Evolutionary conservation across 2,797 vertebrate species (phyloP).

Genomic region (Enteromius afrohamiltoni): DNA sequence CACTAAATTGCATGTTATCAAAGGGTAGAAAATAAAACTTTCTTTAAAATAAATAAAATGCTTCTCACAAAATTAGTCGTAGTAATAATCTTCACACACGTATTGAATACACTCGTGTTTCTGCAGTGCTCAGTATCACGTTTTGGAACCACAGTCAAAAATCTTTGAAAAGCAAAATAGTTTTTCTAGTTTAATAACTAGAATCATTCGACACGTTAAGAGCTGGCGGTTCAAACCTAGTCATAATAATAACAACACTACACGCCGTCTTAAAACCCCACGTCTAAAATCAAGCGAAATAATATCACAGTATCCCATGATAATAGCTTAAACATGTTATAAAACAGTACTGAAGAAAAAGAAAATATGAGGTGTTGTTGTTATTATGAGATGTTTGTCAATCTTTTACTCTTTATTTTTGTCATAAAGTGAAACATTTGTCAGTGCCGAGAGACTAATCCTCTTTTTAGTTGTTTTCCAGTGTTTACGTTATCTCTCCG

Average conservation of each 20-base stretch:
- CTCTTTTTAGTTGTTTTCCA: slow-evolving; percentile 34
- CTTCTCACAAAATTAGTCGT: slow-evolving; percentile 55
- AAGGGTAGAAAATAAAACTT: slow-evolving; percentile 66
- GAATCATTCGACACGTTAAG: slow-evolving; percentile 69
- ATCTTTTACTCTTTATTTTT: slow-evolving; percentile 64
- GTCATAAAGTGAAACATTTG: slow-evolving; percentile 57
- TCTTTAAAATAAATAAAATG: slow-evolving; percentile 64
- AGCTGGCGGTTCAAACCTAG: slow-evolving; percentile 73
- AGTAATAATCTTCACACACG: slow-evolving; percentile 69
- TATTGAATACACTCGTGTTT: slow-evolving; percentile 77
- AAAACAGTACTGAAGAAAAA: slow-evolving; percentile 52
- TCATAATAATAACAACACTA: slow-evolving; percentile 83
- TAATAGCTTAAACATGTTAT: slow-evolving; percentile 74
- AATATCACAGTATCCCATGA: slow-evolving; percentile 74
- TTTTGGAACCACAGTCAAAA: slow-evolving; percentile 80
- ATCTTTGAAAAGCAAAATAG: slow-evolving; percentile 70
- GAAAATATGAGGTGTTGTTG: slow-evolving; percentile 71
- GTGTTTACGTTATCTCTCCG: slow-evolving; percentile 23
- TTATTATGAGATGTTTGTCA: slow-evolving; percentile 80
- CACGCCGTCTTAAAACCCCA: slow-evolving; percentile 26
- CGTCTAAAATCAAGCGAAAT: slow-evolving; percentile 69
- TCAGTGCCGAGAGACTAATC: slow-evolving; percentile 68
- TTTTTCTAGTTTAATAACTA: slow-evolving; percentile 56
- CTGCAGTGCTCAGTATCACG: slow-evolving; percentile 72
- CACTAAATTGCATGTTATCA: slow-evolving; percentile 72